Evolutionary conservation across 2,888 invertebrate species (phyloP), one percentile per base, ranked within the genome.

Genomic region (Tubulanus polymorphus): DNA sequence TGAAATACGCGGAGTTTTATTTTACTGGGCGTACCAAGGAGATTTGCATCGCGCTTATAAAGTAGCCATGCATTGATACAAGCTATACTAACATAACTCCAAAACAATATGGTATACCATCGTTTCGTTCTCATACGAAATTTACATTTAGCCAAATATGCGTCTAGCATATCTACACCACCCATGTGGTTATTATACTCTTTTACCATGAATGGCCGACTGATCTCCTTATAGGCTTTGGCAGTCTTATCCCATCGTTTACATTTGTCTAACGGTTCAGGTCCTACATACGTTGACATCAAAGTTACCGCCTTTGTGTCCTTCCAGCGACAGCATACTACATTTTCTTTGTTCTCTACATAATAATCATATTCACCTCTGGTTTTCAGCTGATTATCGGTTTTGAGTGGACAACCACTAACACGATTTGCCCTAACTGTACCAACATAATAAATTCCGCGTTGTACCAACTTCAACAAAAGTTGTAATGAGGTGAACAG

Each of bases 371-470:
- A 25, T 12, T 27, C 6, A 23, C 46, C 53, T 29, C 53, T 45
- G n/a, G 45, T 46, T 5, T 25, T 20, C 41, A 41, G 18, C 6
- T 8, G 6, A 18, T 41, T 41, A 23, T 41, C 41, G 23, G 41
- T 8, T 41, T 18, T 8, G 23, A 41, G 3, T 20, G 41, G 41
- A 41, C 41, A 41, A 20, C 18, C 15, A 20, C 15, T 8, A 27
- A n/a, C 18, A 3, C 60, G 25, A 30, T 52, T 57, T 23, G 28
- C 20, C n/a, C 54, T 28, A 10, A 61, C 57, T 18, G 58, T 61
- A 12, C 61, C 61, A 8, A 47, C 53, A 46, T 51, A 60, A 26
- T 8, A 37, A 18, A 57, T 53, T 2, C 46, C 53, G 25, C 29
- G 49, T 30, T 57, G 48, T 27, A 55, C 37, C 48, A 60, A 37